Percentiles rank a stretch among this genome's conserved stretches.
Evolutionary conservation across 1,140 invertebrate species (phyloP).

Genomic region (Listronotus bonariensis): DNA sequence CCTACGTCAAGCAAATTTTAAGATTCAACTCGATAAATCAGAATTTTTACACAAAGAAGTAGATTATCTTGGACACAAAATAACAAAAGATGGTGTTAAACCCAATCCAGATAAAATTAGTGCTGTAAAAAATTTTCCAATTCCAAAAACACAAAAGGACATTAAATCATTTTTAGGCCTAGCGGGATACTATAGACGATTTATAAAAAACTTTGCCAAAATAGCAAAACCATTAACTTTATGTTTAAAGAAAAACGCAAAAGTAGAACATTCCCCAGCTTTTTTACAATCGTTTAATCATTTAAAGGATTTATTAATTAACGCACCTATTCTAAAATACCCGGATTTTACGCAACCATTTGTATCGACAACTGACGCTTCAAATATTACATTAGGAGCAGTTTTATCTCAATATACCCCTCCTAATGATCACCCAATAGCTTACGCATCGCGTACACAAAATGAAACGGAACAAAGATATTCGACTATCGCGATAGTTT

Average conservation of each 20-base stretch:
- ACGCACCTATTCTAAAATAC: slow-evolving; percentile 31
- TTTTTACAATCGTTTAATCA: slow-evolving; percentile 1
- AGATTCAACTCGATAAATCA: slow-evolving; percentile 27
- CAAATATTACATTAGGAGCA: slow-evolving; percentile 35
- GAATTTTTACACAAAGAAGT: slow-evolving; percentile 33
- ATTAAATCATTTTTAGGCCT: slow-evolving; percentile 30
- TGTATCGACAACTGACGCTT: slow-evolving; percentile 52
- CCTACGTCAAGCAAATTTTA: slow-evolving; percentile 27
- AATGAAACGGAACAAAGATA: slow-evolving; percentile 42
- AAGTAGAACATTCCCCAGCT: not conserved
- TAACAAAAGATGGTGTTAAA: slow-evolving; percentile 40
- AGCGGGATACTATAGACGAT: slow-evolving; percentile 20
- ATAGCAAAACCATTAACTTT: slow-evolving; percentile 42
- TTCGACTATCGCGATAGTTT: slow-evolving; percentile 48
- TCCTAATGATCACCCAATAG: slow-evolving; percentile 42
- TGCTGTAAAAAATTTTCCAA: slow-evolving; percentile 17
- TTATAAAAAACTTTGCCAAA: slow-evolving; percentile 44
- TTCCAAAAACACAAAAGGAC: slow-evolving; percentile 34
- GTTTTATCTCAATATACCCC: slow-evolving; percentile 21
- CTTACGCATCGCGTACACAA: slow-evolving; percentile 40
- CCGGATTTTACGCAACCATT: slow-evolving; percentile 52
- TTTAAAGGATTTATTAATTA: slow-evolving; percentile 20
- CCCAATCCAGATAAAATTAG: slow-evolving; percentile 41
- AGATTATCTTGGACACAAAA: slow-evolving; percentile 42
- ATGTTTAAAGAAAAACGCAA: slow-evolving; percentile 36